phyloP scores from a whole-genome alignment of 2,888 invertebrate species.

The Podotricha telesiphe region DNA sequence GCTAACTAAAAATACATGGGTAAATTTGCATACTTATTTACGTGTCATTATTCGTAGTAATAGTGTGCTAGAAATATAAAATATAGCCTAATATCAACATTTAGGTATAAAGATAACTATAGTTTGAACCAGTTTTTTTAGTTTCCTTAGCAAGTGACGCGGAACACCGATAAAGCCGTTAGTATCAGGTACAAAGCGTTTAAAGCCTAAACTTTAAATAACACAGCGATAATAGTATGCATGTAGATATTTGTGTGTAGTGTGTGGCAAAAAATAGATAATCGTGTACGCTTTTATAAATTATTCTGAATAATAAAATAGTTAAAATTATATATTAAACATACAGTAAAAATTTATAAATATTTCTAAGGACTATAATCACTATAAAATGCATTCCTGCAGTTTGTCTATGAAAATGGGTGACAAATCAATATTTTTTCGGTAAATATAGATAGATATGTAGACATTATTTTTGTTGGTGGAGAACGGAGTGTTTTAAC shows the following conservation, averaged over 20 bases:
- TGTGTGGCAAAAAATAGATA: not conserved
- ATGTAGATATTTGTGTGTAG: not conserved
- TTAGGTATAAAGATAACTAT: not conserved
- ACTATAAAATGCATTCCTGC: too few species aligned
- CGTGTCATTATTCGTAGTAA: not conserved
- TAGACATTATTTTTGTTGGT: too few species aligned
- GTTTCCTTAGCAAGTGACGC: slow-evolving; percentile 35
- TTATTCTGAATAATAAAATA: not conserved
- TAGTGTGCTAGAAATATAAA: not conserved
- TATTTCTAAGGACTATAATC: too few species aligned
- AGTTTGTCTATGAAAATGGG: too few species aligned
- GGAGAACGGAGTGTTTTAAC: too few species aligned
- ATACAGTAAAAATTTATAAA: too few species aligned
- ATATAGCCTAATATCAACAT: not conserved
- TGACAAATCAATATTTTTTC: too few species aligned
- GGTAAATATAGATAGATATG: too few species aligned
- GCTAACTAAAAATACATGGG: too few species aligned
- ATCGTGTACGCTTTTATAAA: not conserved
- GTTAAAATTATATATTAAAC: not conserved
- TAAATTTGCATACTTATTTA: too few species aligned
- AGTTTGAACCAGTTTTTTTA: slow-evolving; percentile 34
- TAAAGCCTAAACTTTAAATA: slow-evolving; percentile 12
- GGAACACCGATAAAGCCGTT: slow-evolving; percentile 38
- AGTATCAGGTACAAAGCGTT: slow-evolving; percentile 17
- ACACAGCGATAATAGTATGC: not conserved